Conservation (phyloP, 2,797 vertebrate species). For the Xyrichtys novacula region DNA sequence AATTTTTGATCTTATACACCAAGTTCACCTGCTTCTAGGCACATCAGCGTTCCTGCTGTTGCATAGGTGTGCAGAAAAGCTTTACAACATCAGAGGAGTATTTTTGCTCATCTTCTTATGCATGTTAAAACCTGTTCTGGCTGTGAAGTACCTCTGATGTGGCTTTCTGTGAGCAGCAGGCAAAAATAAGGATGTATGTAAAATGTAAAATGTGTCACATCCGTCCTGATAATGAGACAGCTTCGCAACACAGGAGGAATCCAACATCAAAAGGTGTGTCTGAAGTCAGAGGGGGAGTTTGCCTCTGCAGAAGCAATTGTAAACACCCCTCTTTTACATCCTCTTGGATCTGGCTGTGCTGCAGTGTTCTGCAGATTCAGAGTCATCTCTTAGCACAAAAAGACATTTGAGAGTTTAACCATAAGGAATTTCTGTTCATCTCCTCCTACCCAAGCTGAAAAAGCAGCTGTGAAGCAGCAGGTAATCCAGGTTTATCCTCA, state of each 20-base stretch:
- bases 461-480: not conserved
- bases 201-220: conserved; percentile 39
- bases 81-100: conserved; percentile 23
- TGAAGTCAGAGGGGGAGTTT: conserved; percentile 30
- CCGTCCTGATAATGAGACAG: conserved; percentile 32
- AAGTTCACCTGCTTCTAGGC: conserved; percentile 9
- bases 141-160: conserved; percentile 46
- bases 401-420: conserved; percentile 21
- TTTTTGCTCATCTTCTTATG: conserved; percentile 11
- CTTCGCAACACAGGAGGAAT: conserved; percentile 31
- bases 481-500: conserved; percentile 19
- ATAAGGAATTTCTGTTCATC: conserved; percentile 9
- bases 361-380: conserved; percentile 10
- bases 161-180: conserved; percentile 17
- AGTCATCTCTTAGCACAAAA: conserved; percentile 21
- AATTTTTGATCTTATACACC: conserved; percentile 10
- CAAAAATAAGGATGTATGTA: conserved; percentile 31
- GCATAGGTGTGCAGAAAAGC: conserved; percentile 12
- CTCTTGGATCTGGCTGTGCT: conserved; percentile 27
- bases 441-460: not conserved
- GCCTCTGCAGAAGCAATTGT: conserved; percentile 25
- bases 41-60: conserved; percentile 24
- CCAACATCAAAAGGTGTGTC: conserved; percentile 30
- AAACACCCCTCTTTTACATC: conserved; percentile 43
- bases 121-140: conserved; percentile 30